Base-by-base conservation (phyloP, 2,888 invertebrate species). In the Teleogryllus oceanicus region DNA sequence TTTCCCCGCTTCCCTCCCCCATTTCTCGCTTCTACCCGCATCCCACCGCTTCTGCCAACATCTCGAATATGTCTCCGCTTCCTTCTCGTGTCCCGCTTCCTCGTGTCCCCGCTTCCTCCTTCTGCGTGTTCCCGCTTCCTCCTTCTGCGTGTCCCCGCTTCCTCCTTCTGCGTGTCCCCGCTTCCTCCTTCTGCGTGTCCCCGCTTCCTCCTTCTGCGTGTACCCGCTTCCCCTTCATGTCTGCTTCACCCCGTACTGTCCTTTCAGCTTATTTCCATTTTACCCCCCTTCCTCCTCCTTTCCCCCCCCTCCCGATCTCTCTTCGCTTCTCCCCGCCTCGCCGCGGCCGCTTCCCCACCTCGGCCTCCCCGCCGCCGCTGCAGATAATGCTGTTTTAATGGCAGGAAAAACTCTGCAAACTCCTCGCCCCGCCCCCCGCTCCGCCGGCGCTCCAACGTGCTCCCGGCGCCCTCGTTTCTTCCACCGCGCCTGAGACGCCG, bases 351-450 rank as follows among this genome's bases (percentile, higher is more conserved):
- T 0, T 4, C 62, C 62, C 62, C 62, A 62, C 62, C n/a, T 62
- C 62, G 3, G 16, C 62, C 62, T 4, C 5, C 13, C n/a, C 62
- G 62, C n/a, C n/a, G 16, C 16, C n/a, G 62, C 37, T 13, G 62
- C 62, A 62, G 62, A 62, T 18, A 62, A 62, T n/a, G 62, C 62
- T 62, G 62, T 62, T 62, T 62, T 62, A n/a, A 62, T 62, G 62
- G 62, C 62, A 62, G 62, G 62, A 62, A 62, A 62, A 62, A 62
- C 62, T 62, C 62, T 13, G n/a, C 62, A n/a, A 62, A 62, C 62
- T 62, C 62, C 10, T 62, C 16, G 16, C n/a, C 62, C 62, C 62
- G 0, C n/a, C 62, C 62, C n/a, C 4, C 13, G n/a, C 62, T 4
- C 62, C 62, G 4, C 4, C 62, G 62, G 16, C 3, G n/a, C 62